Evolutionary conservation across 2,797 vertebrate genomes (phyloP), one percentile per base, ranked within the genome.

Genomic region (Lophius americanus): DNA sequence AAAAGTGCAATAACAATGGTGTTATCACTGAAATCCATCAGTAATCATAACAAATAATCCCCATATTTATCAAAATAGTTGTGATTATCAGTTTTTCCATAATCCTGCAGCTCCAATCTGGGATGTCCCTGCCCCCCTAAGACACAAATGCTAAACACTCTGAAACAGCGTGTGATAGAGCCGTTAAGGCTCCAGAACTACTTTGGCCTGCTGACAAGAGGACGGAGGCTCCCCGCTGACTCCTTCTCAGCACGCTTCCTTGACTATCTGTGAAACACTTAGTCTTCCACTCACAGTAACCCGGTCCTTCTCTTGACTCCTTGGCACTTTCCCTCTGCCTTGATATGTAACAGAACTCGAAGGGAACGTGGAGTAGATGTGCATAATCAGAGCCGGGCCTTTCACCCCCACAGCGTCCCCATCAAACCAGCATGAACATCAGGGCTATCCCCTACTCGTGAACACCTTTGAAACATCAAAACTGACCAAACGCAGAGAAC

Each of bases 331-430:
- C 75, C 70, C 62, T 50, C 37, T 4, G 65, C 65, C 76, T 78
- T 86, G 88, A 91, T 88, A 75, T 84, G 85, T 81, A 89, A 84
- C 90, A 91, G 85, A 90, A 80, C 85, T 76, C 73, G 55, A 75
- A 72, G 65, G 66, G 75, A 83, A 88, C 82, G 89, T 79, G 80
- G 81, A 88, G 80, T 79, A 46, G 76, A 87, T 46, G 10, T 73
- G 55, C 61, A 79, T 90, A 90, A 92, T 89, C 82, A 79, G 78
- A 87, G 76, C 79, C 80, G 87, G 79, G 65, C 77, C 61, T 54
- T 68, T 51, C 68, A 70, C 78, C 66, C 85, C 79, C 35, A 8
- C 68, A 61, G 82, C 3, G 68, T 75, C 79, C 75, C 81, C 61
- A 78, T 85, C 83, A 87, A 83, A 75, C 72, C 51, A 59, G 60